These are phyloP conservation scores for Neotragus pygmaeus DNA, from an alignment of 2,113 vertebrate species.

Conservation along the genomic window DNA sequence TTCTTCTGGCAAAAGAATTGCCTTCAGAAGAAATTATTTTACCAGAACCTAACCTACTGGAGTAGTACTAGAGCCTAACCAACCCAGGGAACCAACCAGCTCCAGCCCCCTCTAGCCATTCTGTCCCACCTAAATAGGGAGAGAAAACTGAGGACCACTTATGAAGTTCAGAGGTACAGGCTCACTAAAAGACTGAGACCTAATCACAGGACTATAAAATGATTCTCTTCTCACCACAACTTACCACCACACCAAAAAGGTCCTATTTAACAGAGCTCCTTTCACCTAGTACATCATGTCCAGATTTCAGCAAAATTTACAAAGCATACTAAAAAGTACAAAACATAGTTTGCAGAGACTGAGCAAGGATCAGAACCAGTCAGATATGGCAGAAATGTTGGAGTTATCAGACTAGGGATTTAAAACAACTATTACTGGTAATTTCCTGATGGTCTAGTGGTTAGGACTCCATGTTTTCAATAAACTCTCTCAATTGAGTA, in stretches of 20 bases:
- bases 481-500: neutral
- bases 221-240: neutral
- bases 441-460: neutral
- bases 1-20: neutral
- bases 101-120: neutral
- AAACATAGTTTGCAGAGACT: neutral
- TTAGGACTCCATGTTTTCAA: neutral
- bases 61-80: neutral
- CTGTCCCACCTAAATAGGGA: neutral
- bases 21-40: neutral
- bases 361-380: neutral
- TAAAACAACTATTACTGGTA: neutral
- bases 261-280: neutral
- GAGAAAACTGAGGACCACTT: neutral
- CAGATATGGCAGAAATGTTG: neutral
- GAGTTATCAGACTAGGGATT: neutral
- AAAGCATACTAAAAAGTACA: slow-evolving; percentile 6
- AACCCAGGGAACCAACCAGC: neutral
- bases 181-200: neutral
- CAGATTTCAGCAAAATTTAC: neutral
- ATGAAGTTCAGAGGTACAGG: neutral
- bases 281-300: neutral
- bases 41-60: neutral
- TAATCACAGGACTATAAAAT: neutral
- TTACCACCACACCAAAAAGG: neutral